Conservation (phyloP, 1,140 invertebrate species). For the Notospermus geniculatus region DNA sequence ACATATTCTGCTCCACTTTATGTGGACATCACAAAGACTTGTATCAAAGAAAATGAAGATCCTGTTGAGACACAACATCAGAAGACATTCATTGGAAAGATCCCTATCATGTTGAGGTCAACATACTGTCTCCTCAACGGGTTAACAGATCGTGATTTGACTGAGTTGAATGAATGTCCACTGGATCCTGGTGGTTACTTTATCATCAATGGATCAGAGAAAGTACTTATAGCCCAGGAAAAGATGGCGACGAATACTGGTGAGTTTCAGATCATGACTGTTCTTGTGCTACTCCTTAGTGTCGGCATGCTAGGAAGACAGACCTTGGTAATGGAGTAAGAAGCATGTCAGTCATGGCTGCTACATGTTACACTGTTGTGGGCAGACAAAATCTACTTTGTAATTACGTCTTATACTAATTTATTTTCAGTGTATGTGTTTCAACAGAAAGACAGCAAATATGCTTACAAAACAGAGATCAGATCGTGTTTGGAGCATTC, state of each 20-base stretch:
- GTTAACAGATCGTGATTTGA: slow-evolving; percentile 94
- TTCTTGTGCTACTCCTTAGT: no score
- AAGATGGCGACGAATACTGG: slow-evolving; percentile 98
- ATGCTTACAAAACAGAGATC: slow-evolving; percentile 96
- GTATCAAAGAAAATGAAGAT: slow-evolving; percentile 84
- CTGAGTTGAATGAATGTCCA: slow-evolving; percentile 98
- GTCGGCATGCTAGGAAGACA: no score
- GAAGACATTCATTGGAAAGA: slow-evolving; percentile 98
- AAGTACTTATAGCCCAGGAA: slow-evolving; percentile 93
- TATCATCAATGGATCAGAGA: slow-evolving; percentile 58
- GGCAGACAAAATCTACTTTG: no score
- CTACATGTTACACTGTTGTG: no score
- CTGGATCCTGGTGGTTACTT: slow-evolving; percentile 79
- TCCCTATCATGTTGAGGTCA: slow-evolving; percentile 98
- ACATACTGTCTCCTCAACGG: slow-evolving; percentile 93
- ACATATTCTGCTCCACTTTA: slow-evolving; percentile 95
- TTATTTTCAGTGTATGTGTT: slow-evolving; percentile 85
- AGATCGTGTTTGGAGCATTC: slow-evolving; percentile 93
- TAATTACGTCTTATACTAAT: no score
- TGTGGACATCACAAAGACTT: slow-evolving; percentile 97
- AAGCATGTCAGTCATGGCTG: no score
- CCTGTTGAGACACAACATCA: slow-evolving; percentile 90
- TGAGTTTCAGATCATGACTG: no score
- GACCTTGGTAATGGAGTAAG: no score
- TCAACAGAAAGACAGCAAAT: slow-evolving; percentile 93